Conservation (phyloP, 2,888 invertebrate species). For the Sisyra terminalis region DNA sequence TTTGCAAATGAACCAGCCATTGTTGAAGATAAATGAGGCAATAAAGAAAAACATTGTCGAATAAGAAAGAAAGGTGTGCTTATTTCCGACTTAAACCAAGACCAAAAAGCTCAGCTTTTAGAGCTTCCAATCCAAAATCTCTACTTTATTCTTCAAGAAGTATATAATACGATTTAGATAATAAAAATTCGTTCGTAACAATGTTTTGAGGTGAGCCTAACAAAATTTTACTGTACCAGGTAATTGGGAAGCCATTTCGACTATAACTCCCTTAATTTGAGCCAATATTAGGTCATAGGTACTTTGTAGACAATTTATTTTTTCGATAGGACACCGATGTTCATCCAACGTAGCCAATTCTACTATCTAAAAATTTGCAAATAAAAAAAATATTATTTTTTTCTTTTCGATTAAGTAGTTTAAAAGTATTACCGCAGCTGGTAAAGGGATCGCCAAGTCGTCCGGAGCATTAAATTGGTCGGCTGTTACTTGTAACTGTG, state of each 20-base stretch:
- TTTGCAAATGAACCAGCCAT: too few species aligned
- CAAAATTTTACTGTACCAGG: conserved; percentile 17
- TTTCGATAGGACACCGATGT: conserved; percentile 26
- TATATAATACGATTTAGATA: too few species aligned
- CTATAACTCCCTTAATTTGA: conserved; percentile 27
- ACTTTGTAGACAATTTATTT: conserved; percentile 26
- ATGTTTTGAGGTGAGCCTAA: too few species aligned
- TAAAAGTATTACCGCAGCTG: conserved; percentile 23
- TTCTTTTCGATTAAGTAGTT: neutral
- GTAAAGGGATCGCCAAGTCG: conserved; percentile 23
- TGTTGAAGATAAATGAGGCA: too few species aligned
- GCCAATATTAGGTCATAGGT: conserved; percentile 29
- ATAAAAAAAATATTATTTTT: conserved; percentile 2
- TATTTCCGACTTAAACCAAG: too few species aligned
- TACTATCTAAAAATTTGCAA: conserved; percentile 21
- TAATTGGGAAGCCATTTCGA: conserved; percentile 22
- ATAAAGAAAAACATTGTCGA: too few species aligned
- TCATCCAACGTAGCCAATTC: conserved; percentile 28
- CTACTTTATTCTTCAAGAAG: too few species aligned
- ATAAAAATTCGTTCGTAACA: too few species aligned
- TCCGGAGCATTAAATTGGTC: conserved; percentile 26
- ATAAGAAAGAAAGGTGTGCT: too few species aligned
- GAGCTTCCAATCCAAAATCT: too few species aligned
- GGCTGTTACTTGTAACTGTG: conserved; percentile 21
- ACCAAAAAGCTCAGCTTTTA: too few species aligned